Base-by-base conservation (phyloP, 1,140 invertebrate genomes). In the Sitophilus oryzae region DNA sequence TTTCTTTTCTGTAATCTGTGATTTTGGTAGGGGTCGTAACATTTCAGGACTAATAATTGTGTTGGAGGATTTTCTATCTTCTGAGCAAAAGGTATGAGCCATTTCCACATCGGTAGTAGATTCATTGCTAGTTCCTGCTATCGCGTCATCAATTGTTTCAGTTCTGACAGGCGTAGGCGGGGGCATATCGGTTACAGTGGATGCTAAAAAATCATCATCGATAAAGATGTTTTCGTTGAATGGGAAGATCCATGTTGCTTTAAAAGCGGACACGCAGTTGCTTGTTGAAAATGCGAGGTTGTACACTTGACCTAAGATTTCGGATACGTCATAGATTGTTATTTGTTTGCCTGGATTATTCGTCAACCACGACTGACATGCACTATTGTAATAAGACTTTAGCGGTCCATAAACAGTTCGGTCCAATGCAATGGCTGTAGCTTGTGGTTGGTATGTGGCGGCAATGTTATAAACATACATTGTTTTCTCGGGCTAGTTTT, bases 381-480 rank as follows among this genome's bases (percentile, higher is more conserved):
- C 44, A 59, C 52, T 15, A 58, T 44, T 47, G 62, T 64, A 42
- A 61, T 60, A 60, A 52, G 52, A 44, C 52, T 67, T 68, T 14
- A 61, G 60, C 21, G 63, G 62, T 2, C 61, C 62, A 48, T 53
- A 66, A 14, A 69, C 52, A 43, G 22, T 36, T 34, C 30, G 35
- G 56, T 73, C 72, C n/a, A n/a, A n/a, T n/a, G n/a, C 3, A 74
- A 57, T 9, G 70, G 71, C 50, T 73, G 68, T 8, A 73, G 56
- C 47, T 66, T 69, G 36, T 72, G 68, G 36, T 58, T 66, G 9
- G 58, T 66, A 50, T 71, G 68, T 11, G 69, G 68, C 23, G 66
- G 65, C 18, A 73, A 37, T 16, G 67, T 60, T 11, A 72, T 8
- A 71, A 58, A 16, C 37, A 42, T 10, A 65, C 48, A 35, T 63